Evolutionary conservation across 1,140 invertebrate genomes (phyloP).

Genomic region (Lanistes nyassanus): DNA sequence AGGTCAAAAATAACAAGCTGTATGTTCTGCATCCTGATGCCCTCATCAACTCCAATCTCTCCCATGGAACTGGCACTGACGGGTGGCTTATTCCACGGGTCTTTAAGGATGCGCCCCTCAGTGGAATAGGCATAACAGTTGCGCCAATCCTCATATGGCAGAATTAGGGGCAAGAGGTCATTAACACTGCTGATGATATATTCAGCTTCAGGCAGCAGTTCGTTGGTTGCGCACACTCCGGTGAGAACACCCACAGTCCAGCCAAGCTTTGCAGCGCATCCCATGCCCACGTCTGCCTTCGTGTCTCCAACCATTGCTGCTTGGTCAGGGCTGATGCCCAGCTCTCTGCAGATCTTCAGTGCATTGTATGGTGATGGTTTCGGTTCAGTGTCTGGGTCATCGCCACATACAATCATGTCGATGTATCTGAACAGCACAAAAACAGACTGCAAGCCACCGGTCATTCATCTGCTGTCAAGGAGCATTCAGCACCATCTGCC

Average conservation of each 20-base stretch:
- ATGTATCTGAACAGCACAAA: conserved; percentile 38
- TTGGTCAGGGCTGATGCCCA: conserved; percentile 63
- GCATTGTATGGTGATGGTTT: conserved; percentile 70
- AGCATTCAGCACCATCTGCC: too few relatives aligned
- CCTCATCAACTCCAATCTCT: conserved; percentile 9
- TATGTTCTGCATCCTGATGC: conserved; percentile 26
- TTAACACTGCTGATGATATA: conserved; percentile 57
- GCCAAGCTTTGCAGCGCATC: conserved; percentile 66
- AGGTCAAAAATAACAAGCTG: conserved; percentile 69
- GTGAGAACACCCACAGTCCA: conserved; percentile 66
- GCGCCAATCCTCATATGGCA: conserved; percentile 53
- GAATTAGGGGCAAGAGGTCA: conserved; percentile 58
- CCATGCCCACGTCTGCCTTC: conserved; percentile 68
- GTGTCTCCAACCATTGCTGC: conserved; percentile 70
- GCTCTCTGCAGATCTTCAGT: conserved; percentile 64
- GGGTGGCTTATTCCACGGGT: conserved; percentile 28
- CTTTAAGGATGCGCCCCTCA: conserved; percentile 50
- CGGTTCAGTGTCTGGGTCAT: conserved; percentile 65
- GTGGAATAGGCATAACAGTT: conserved; percentile 53
- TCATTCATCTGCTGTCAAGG: too few relatives aligned
- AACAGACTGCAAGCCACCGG: background rate
- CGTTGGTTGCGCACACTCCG: conserved; percentile 54
- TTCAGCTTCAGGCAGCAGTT: conserved; percentile 54
- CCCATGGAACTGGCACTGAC: too few relatives aligned
- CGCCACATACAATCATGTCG: conserved; percentile 69